Evolutionary conservation across 1,140 invertebrate genomes (phyloP).

Genomic region (Teleopsis dalmanni): DNA sequence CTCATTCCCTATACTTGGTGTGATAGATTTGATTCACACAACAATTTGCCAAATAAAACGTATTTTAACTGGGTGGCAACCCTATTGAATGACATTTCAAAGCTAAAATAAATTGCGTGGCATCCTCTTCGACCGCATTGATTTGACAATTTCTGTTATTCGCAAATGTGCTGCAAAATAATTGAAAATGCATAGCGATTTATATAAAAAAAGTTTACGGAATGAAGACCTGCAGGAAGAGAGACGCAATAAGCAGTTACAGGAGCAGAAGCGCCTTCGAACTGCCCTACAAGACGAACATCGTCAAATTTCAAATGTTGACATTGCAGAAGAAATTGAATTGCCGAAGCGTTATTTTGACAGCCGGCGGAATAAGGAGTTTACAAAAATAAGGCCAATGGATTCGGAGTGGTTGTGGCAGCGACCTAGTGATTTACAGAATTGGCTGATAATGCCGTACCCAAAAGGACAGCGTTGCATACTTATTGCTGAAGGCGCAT

Average conservation of each 20-base stretch:
- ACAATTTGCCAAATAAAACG: no score
- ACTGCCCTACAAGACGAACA: slow-evolving; percentile 9
- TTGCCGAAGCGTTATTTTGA: neutral
- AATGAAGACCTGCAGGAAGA: slow-evolving; percentile 40
- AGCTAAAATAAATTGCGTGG: no score
- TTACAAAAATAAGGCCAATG: slow-evolving; percentile 5
- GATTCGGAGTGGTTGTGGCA: slow-evolving; percentile 77
- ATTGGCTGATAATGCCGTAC: slow-evolving; percentile 78
- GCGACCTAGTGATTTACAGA: slow-evolving; percentile 63
- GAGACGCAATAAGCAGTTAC: slow-evolving; percentile 8
- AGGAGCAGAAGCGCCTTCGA: slow-evolving; percentile 12
- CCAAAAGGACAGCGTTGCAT: slow-evolving; percentile 73
- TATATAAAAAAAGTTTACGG: slow-evolving; percentile 23
- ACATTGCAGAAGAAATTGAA: neutral
- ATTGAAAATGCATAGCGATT: slow-evolving; percentile 5
- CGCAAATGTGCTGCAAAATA: neutral
- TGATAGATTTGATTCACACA: no score
- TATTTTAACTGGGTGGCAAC: no score
- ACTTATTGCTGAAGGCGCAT: slow-evolving; percentile 65
- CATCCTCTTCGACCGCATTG: no score
- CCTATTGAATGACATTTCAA: no score
- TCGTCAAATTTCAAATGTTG: neutral
- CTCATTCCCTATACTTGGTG: no score
- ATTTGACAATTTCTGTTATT: no score
- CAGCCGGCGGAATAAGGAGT: neutral